phyloP scores from a whole-genome alignment of 2,797 vertebrate species.

The Lacerta viridis region DNA sequence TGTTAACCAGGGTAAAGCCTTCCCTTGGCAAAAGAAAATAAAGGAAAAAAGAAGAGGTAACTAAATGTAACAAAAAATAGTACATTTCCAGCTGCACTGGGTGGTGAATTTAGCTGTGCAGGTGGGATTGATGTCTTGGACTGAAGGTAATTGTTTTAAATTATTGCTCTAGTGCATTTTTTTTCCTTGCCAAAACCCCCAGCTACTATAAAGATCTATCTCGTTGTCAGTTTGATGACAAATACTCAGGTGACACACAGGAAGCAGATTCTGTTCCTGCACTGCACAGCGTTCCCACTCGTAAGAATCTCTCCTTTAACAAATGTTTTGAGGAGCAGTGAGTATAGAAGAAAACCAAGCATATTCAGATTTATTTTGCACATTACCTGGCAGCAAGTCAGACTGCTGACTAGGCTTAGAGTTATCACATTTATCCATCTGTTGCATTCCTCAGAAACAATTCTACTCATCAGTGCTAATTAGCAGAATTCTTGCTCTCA shows the following conservation, averaged over 20 bases:
- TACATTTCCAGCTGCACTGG: constrained; percentile 50
- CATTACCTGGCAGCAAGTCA: constrained; percentile 73
- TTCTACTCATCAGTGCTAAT: constrained; percentile 63
- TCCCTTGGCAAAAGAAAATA: constrained; percentile 60
- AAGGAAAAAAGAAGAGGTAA: neutral
- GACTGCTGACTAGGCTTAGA: constrained; percentile 21
- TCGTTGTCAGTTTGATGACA: constrained; percentile 80
- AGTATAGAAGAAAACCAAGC: constrained; percentile 55
- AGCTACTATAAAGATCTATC: constrained; percentile 78
- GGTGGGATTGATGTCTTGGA: constrained; percentile 64
- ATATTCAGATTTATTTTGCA: constrained; percentile 72
- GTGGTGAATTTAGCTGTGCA: constrained; percentile 63
- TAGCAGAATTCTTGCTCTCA: constrained; percentile 71
- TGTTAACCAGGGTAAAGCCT: constrained; percentile 72
- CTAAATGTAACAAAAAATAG: constrained; percentile 33
- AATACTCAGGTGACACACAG: constrained; percentile 83
- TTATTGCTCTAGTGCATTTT: constrained; percentile 70
- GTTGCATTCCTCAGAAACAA: constrained; percentile 18
- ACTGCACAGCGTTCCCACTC: constrained; percentile 73
- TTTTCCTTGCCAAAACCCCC: constrained; percentile 74
- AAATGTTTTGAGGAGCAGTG: constrained; percentile 62
- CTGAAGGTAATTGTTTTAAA: constrained; percentile 53
- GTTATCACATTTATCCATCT: constrained; percentile 6
- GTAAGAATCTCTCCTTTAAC: constrained; percentile 73
- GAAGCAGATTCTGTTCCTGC: constrained; percentile 71